These are phyloP conservation scores for Notocelia uddmanniana DNA, from an alignment of 2,888 invertebrate genomes.

Conservation along the genomic window DNA sequence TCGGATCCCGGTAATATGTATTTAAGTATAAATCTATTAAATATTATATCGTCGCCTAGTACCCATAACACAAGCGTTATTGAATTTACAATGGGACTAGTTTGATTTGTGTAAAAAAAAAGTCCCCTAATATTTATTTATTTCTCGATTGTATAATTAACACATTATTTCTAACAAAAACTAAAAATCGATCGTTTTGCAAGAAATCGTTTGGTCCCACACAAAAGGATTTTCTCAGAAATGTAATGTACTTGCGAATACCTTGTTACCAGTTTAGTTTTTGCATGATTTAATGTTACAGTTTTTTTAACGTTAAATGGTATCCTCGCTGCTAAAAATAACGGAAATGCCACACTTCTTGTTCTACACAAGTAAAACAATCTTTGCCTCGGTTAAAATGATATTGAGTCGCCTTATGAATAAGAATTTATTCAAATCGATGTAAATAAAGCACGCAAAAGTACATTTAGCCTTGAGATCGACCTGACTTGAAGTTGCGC, in stretches of 20 bases:
- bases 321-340: too few relatives aligned
- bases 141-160: too few relatives aligned
- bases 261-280: background rate
- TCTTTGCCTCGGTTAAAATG: background rate
- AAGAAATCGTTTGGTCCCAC: conserved; percentile 1
- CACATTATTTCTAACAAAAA: background rate
- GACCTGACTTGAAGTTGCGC: background rate
- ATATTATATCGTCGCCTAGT: too few relatives aligned
- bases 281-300: background rate
- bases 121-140: too few relatives aligned
- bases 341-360: too few relatives aligned
- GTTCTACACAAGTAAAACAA: too few relatives aligned
- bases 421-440: conserved; percentile 5
- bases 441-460: conserved; percentile 7
- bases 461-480: background rate
- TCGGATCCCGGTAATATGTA: too few relatives aligned
- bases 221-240: background rate
- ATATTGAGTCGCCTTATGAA: background rate
- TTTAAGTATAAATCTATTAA: too few relatives aligned
- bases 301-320: background rate
- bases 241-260: background rate
- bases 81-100: too few relatives aligned
- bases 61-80: too few relatives aligned
- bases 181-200: background rate
- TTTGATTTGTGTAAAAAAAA: too few relatives aligned